These are phyloP conservation scores for Blastobasis lacticolella DNA, from an alignment of 2,888 invertebrate species.

Conservation along the genomic window DNA sequence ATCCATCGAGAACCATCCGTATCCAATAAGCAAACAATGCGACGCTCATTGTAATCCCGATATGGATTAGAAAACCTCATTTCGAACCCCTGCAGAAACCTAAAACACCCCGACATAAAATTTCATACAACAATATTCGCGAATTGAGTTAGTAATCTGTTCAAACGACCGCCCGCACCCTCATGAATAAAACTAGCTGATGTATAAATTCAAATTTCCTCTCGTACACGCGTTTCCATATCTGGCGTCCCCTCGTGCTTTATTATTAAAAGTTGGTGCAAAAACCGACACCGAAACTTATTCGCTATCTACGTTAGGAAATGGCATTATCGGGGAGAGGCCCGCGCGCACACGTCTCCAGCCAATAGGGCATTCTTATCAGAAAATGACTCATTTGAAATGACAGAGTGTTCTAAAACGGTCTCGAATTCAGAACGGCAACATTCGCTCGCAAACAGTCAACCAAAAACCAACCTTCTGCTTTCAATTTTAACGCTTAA, in stretches of 20 bases:
- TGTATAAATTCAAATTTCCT: conserved; percentile 75
- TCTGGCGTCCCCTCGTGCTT: conserved; percentile 67
- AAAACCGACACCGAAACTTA: conserved; percentile 65
- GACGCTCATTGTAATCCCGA: too few species aligned
- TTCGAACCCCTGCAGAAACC: too few species aligned
- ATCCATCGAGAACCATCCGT: too few species aligned
- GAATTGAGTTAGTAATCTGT: conserved; percentile 39
- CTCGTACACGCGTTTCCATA: conserved; percentile 72
- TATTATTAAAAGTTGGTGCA: conserved; percentile 68
- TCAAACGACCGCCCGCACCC: conserved; percentile 39
- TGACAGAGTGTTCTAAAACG: conserved; percentile 73
- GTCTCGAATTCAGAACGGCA: conserved; percentile 43
- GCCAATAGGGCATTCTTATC: conserved; percentile 78
- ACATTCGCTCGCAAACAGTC: conserved; percentile 23
- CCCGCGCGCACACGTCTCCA: conserved; percentile 67
- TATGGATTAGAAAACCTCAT: too few species aligned
- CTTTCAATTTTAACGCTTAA: conserved; percentile 13
- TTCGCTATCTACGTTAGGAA: conserved; percentile 69
- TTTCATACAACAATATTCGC: conserved; percentile 27
- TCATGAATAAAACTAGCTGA: conserved; percentile 70
- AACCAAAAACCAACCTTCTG: conserved; percentile 9
- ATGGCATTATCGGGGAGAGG: conserved; percentile 66
- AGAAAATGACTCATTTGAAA: conserved; percentile 84
- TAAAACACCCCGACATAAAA: conserved; percentile 21
- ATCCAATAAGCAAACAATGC: too few species aligned